Evolutionary conservation across 2,888 invertebrate genomes (phyloP), one percentile per base, ranked within the genome.

Genomic region (Drosophila basisetae): DNA sequence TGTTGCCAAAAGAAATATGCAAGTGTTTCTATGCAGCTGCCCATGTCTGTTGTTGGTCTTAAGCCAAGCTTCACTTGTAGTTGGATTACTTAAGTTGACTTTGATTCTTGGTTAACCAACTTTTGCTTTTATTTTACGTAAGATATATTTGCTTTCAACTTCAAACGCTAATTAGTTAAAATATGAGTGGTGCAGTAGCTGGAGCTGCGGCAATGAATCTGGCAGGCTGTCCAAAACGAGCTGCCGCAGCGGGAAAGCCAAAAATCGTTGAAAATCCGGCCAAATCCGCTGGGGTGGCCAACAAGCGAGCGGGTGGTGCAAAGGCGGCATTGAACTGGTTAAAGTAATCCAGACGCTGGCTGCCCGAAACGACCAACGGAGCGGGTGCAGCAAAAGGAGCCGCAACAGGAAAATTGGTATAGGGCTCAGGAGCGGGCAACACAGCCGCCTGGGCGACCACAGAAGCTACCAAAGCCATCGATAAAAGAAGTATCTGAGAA

Each of bases 271-370:
- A 65, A 6, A 78, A 65, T 3, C 82, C 80, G 5, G 73, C 50
- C 18, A 80, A 47, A 1, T 68, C 82, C 0, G 68, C 43, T 0
- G 83, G 82, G 11, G 76, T 61, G 52, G 83, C 68, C 33, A 90
- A 35, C 4, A 88, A 28, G 7, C 89, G 80, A 13, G 79, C 86
- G 0, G 87, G 47, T 18, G 87, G 73, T 0, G 76, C 72, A 59
- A 78, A 78, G 28, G 91, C 90, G 16, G 91, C 82, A 78, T 91
- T 90, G 31, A 84, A 84, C 58, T 84, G 91, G 58, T 91, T 91
- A 11, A 83, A 82, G 63, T 89, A 80, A 63, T 91, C 91, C 74
- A 92, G 69, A 10, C 91, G 89, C 16, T 92, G 91, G 49, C 91
- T 91, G 52, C 90, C 80, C 25, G 82, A 82, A 33, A 85, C 47